phyloP scores from a whole-genome alignment of 2,888 invertebrate species.

The Melanargia galathea region DNA sequence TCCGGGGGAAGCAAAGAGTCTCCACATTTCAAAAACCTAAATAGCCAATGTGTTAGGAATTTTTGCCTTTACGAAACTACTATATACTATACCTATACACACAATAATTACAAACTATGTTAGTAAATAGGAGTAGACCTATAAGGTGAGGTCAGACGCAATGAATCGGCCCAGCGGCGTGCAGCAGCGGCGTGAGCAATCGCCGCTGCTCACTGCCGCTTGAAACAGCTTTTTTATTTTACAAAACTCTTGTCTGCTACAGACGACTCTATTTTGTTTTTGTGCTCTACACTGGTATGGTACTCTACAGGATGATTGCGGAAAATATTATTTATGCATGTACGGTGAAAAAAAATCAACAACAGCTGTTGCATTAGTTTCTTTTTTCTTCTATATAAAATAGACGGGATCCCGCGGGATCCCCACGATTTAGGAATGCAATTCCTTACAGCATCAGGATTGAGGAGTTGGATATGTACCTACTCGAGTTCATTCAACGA shows the following conservation, averaged over 20 bases:
- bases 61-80: too few relatives aligned
- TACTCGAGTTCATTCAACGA: too few relatives aligned
- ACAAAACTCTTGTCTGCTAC: slow-evolving; percentile 21
- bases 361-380: not conserved
- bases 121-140: too few relatives aligned
- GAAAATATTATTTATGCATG: not conserved
- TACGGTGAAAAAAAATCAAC: not conserved
- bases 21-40: too few relatives aligned
- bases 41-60: too few relatives aligned
- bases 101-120: too few relatives aligned
- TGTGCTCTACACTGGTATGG: not conserved
- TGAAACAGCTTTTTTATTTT: slow-evolving; percentile 20
- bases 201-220: slow-evolving; percentile 32
- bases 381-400: not conserved
- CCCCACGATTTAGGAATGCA: too few relatives aligned
- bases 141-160: slow-evolving; percentile 43
- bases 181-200: slow-evolving; percentile 43
- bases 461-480: too few relatives aligned
- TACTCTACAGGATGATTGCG: slow-evolving; percentile 5
- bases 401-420: too few relatives aligned
- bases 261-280: slow-evolving; percentile 15
- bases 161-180: slow-evolving; percentile 51
- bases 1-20: too few relatives aligned
- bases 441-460: too few relatives aligned
- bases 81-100: too few relatives aligned